Evolutionary conservation across 2,113 vertebrate genomes (phyloP), one percentile per base, ranked within the genome.

Genomic region (Tonatia bakeri): DNA sequence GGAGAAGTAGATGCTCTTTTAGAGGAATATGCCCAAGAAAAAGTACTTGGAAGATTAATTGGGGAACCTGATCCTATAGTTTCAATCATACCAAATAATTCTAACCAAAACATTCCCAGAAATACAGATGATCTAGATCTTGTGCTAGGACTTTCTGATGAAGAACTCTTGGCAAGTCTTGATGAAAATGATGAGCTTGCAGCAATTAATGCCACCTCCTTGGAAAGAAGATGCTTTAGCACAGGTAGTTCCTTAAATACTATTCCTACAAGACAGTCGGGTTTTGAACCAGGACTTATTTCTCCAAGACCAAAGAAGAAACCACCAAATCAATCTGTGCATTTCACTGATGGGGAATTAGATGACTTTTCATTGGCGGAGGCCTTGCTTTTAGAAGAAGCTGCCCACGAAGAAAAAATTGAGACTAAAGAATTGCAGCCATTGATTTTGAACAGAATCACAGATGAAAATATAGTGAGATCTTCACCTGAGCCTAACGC

Each of bases 1-100:
- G 99, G 99, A 86, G 99, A 99, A 97, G 99, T 99, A 65, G 99
- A 99, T 96, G 97, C 98, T 96, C 98, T 99, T 94, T 96, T 99
- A 94, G 98, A 98, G 28, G 98, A 98, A 90, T 97, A 97, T 97
- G 87, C 97, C 90, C 99, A 99, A 98, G 99, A 98, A 92, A 99
- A 97, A 56, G 93, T 99, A 91, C 98, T 99, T 94, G 98, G 99
- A 94, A 98, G 99, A 81, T 97, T 99, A 56, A 98, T 99, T 97
- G 99, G 99, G 77, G 98, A 99, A 97, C 56, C 93, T 83, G 98
- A 98, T 91, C 96, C 86, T 36, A 65, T 96, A 88, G 81, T 92
- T 96, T 54, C 97, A 95, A 83, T 85, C 54, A 96, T 92, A 92
- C 92, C 97, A 96, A 80, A 52, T 98, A 95, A 64, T 93, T 80